Base-by-base conservation (phyloP, 2,797 vertebrate species). In the Peromyscus eremicus region DNA sequence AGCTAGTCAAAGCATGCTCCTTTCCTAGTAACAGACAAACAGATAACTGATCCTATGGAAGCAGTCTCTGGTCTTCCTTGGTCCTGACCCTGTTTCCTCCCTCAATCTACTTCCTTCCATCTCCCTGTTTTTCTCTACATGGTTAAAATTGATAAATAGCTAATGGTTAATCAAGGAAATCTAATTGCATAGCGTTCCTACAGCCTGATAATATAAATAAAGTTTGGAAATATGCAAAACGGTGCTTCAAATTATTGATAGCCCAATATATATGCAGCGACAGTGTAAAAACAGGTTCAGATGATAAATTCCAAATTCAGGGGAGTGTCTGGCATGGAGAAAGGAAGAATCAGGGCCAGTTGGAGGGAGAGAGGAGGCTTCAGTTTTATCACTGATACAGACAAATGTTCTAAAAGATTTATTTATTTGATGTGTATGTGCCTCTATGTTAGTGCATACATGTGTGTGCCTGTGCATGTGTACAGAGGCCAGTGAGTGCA, bases 181-280 rank as follows among this genome's bases (percentile, higher is more conserved):
- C 52, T 62, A 79, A 52, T 25, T 64, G 49, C 52, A 57, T 29
- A 40, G 25, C 8, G 9, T 81, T 68, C 66, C 57, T 21, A 17
- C 21, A 37, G 75, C 40, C 64, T 62, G 83, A 29, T 75, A 89
- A 62, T 52, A 49, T 49, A 81, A 81, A 89, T 49, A 52, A 88
- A 81, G 46, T 68, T 90, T 57, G 70, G 89, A 76, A 83, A 89
- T 76, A 68, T 75, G 68, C 55, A 88, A 88, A 81, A 40, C 3
- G 14, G 40, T 40, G 17, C 92, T 71, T 49, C 85, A 62, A 49
- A 88, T 60, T 80, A 46, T 80, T 81, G 80, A 80, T 91, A 71
- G 64, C 34, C 49, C 40, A 81, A 88, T 71, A 64, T 34, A 40
- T 62, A 49, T 77, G 60, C 40, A 62, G 32, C 43, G 40, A 9